These are phyloP conservation scores for Semnornis frantzii DNA, from an alignment of 2,113 vertebrate genomes.

Conservation along the genomic window DNA sequence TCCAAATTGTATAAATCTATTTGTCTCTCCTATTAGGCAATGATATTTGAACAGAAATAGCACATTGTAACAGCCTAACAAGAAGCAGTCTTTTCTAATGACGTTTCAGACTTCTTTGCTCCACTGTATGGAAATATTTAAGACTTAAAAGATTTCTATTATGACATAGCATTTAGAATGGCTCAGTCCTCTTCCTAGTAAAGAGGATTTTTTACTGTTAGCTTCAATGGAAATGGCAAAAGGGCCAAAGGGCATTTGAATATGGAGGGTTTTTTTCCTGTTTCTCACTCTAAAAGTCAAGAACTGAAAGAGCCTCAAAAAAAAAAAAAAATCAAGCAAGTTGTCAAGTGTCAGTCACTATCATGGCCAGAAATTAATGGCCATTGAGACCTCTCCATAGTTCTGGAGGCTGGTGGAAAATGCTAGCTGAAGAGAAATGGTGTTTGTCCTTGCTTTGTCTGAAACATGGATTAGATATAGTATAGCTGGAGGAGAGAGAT, in stretches of 20 bases:
- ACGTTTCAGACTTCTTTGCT: conserved; percentile 34
- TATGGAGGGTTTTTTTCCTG: rapidly evolving
- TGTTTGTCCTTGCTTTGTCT: too few species aligned
- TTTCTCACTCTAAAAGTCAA: neutral
- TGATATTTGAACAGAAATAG: conserved; percentile 55
- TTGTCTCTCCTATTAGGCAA: conserved; percentile 58
- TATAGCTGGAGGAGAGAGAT: too few species aligned
- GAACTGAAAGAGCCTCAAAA: neutral
- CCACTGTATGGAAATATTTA: conserved; percentile 59
- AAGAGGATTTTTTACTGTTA: neutral
- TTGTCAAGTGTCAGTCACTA: neutral
- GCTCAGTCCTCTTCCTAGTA: neutral
- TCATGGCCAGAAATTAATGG: neutral
- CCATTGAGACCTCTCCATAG: rapidly evolving
- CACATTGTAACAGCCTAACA: conserved; percentile 60
- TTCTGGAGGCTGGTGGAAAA: too few species aligned
- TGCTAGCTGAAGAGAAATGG: too few species aligned
- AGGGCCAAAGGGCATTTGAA: neutral
- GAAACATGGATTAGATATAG: too few species aligned
- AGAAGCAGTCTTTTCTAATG: conserved; percentile 55
- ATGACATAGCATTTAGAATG: conserved; percentile 9
- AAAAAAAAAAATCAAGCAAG: neutral
- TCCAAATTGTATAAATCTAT: conserved; percentile 47
- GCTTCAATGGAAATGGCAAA: neutral
- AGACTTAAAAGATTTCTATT: conserved; percentile 46